phyloP scores from a whole-genome alignment of 35 echinoderm and acorn worm species.

The Heliocidaris erythrogramma region DNA sequence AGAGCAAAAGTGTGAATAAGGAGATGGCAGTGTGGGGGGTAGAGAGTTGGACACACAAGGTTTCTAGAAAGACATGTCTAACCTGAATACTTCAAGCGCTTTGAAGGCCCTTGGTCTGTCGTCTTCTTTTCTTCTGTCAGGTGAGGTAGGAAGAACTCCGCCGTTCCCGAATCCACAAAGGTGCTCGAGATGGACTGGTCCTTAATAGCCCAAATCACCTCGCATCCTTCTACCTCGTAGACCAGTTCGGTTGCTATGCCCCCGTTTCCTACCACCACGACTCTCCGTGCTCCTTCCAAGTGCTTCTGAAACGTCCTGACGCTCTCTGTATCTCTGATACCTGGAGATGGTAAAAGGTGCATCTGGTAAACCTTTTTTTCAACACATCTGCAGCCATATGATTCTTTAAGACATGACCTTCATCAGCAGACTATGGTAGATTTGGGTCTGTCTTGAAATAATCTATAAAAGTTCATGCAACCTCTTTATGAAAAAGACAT shows the following conservation, averaged over 20 bases:
- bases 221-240: slow-evolving; percentile 89
- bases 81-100: slow-evolving; percentile 94
- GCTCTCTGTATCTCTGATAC: slow-evolving; percentile 95
- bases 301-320: slow-evolving; percentile 81
- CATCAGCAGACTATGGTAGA: no score
- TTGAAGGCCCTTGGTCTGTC: slow-evolving; percentile 58
- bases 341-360: not conserved
- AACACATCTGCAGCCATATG: no score
- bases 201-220: slow-evolving; percentile 92
- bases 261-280: slow-evolving; percentile 87
- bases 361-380: no score
- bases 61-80: not conserved
- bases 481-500: no score
- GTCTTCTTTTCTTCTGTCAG: slow-evolving; percentile 65
- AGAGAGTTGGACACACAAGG: no score
- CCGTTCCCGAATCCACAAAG: slow-evolving; percentile 82
- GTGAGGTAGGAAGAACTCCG: slow-evolving; percentile 87
- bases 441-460: no score
- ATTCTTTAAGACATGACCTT: no score
- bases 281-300: slow-evolving; percentile 68
- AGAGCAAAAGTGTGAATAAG: no score
- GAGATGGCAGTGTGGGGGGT: no score
- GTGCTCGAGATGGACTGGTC: slow-evolving; percentile 86
- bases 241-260: slow-evolving; percentile 97
- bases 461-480: no score